phyloP scores from a whole-genome alignment of 2,797 vertebrate genomes.

The Triplophysa yarkandensis region DNA sequence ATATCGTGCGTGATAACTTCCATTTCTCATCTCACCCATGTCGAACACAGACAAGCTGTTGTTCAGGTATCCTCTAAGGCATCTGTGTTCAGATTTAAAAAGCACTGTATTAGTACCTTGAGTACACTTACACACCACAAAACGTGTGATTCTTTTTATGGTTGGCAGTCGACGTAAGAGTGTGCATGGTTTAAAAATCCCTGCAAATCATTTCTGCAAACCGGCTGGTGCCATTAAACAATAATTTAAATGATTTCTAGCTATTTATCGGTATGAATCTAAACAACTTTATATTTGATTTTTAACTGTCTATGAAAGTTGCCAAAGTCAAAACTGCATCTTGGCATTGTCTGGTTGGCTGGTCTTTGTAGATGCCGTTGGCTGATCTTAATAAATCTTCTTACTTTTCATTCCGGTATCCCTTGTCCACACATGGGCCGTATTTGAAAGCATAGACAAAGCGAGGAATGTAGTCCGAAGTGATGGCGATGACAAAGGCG shows the following conservation, averaged over 20 bases:
- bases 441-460: slow-evolving; percentile 98
- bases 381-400: neutral
- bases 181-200: neutral
- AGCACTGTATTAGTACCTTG: neutral
- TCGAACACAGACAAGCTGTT: slow-evolving; percentile 95
- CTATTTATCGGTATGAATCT: neutral
- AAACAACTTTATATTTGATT: neutral
- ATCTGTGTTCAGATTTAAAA: slow-evolving; percentile 73
- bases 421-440: slow-evolving; percentile 89
- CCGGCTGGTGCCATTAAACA: neutral
- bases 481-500: slow-evolving; percentile 98
- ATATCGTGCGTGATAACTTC: slow-evolving; percentile 76
- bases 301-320: neutral
- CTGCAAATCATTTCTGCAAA: neutral
- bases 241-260: neutral
- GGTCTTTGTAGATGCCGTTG: neutral
- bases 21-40: slow-evolving; percentile 82
- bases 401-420: slow-evolving; percentile 86
- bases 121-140: too few relatives aligned
- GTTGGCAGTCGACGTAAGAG: neutral
- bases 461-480: slow-evolving; percentile 98
- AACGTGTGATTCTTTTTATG: neutral
- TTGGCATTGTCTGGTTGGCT: neutral
- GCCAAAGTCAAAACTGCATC: neutral
- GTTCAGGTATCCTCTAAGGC: slow-evolving; percentile 93